Conservation (phyloP, 1,140 invertebrate genomes). For the Proales similis region DNA sequence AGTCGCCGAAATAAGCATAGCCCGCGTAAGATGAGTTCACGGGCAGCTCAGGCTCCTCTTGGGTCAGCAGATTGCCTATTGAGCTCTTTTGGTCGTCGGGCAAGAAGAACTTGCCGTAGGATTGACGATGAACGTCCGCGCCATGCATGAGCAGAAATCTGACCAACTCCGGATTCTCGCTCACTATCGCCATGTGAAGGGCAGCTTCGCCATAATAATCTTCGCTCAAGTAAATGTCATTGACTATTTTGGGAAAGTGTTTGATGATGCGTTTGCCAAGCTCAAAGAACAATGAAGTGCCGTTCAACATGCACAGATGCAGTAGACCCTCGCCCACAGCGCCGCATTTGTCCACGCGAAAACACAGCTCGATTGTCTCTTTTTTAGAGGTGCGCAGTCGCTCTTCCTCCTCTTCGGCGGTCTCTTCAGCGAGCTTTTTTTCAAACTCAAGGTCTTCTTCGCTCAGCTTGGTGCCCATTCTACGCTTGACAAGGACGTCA, state of each 20-base stretch:
- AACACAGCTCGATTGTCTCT: conserved; percentile 69
- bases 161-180: conserved; percentile 93
- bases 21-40: conserved; percentile 85
- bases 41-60: conserved; percentile 80
- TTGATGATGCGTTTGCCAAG: conserved; percentile 79
- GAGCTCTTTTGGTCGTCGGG: conserved; percentile 92
- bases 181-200: conserved; percentile 92
- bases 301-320: conserved; percentile 83
- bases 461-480: not conserved
- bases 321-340: conserved; percentile 90
- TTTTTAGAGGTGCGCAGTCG: too few relatives aligned
- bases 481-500: conserved; percentile 1
- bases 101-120: conserved; percentile 74
- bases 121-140: conserved; percentile 77
- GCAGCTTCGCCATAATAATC: conserved; percentile 74
- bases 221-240: conserved; percentile 88
- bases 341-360: conserved; percentile 82
- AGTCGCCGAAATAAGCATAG: conserved; percentile 95
- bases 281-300: conserved; percentile 80
- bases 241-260: conserved; percentile 87
- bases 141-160: conserved; percentile 86
- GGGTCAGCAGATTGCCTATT: conserved; percentile 65
- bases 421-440: not conserved
- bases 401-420: conserved; percentile 1
- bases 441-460: not conserved